Base-by-base conservation (phyloP, 2,113 vertebrate genomes). In the Mastomys natalensis region DNA sequence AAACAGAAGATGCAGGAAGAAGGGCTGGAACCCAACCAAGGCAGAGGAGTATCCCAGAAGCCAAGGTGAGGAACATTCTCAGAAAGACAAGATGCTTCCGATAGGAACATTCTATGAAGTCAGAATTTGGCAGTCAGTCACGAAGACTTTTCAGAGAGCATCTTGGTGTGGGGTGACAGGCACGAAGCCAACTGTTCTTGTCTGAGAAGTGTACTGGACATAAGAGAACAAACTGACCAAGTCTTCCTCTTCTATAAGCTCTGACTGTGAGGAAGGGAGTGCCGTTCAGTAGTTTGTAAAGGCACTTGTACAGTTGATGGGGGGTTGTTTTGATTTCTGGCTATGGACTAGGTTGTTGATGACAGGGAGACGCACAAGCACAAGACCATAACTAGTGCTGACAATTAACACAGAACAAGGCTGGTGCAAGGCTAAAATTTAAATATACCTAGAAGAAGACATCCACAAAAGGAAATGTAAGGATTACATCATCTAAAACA, bases 101-200 rank as follows among this genome's bases (percentile, higher is more conserved):
- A 68, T 37, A 91, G 37, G 12, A 4, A 51, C 90, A 31, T 86
- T 89, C 60, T 55, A 4, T 48, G 78, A 95, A 74, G 88, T 24
- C 62, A 70, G 73, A 87, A 91, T 22, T 53, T 90, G 91, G 81
- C 89, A 94, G 19, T 43, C 55, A 88, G 26, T 89, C 51, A 45
- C 1, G 48, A 55, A 58, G 90, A 68, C n/a, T 89, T 70, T 82
- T 76, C 64, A 89, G 82, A 94, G 85, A 77, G 64, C 45, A 13
- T 81, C 68, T 85, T 16, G 40, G 40, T 29, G 29, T 2, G 62
- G 31, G 10, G 62, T 34, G n/a, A 80, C 72, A 34, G 76, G 51
- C 64, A 74, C 80, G 76, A 88, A 90, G 70, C 62, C 94, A 90
- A 60, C 9, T 37, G 43, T 62, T 82, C 48, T 80, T 60, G 24